Percentiles rank a stretch among this genome's conserved stretches.
These are phyloP conservation scores for Aculops lycopersici DNA, from an alignment of 1,140 invertebrate species.

Conservation along the genomic window DNA sequence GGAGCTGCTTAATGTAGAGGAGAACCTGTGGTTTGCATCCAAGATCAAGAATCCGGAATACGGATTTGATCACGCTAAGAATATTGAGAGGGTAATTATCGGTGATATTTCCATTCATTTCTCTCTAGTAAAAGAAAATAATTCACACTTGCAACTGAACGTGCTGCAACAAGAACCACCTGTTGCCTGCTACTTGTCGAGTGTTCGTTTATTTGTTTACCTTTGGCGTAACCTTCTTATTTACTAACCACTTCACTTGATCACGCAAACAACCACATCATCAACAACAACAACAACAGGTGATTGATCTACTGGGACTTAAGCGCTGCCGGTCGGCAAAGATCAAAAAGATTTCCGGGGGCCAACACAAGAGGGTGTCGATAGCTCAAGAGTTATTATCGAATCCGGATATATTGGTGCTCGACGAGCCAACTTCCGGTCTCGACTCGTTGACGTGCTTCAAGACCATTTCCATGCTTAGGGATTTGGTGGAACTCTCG, in stretches of 20 bases:
- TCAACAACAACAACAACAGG: too few species aligned
- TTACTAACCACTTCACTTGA: too few species aligned
- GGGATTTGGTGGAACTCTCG: conserved; percentile 16
- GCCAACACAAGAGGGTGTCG: conserved; percentile 61
- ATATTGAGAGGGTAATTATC: not conserved
- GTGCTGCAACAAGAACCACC: too few species aligned
- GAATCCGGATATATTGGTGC: conserved; percentile 73
- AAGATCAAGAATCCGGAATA: conserved; percentile 1
- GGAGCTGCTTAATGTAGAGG: not conserved
- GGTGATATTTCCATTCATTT: too few species aligned
- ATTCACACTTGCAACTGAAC: too few species aligned
- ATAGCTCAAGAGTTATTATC: conserved; percentile 74
- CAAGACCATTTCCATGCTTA: conserved; percentile 30
- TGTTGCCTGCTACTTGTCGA: too few species aligned
- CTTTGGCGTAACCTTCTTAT: too few species aligned
- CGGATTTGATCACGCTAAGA: not conserved
- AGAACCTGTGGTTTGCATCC: conserved; percentile 1
- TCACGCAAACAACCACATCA: too few species aligned
- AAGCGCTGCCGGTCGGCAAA: not conserved
- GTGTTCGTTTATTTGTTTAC: too few species aligned
- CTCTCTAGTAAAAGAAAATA: too few species aligned
- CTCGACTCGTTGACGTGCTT: conserved; percentile 28
- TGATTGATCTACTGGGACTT: not conserved
- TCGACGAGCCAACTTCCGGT: conserved; percentile 15
- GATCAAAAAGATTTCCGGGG: conserved; percentile 21